Base-by-base conservation (phyloP, 2,888 invertebrate species). In the Cheilosia variabilis region DNA sequence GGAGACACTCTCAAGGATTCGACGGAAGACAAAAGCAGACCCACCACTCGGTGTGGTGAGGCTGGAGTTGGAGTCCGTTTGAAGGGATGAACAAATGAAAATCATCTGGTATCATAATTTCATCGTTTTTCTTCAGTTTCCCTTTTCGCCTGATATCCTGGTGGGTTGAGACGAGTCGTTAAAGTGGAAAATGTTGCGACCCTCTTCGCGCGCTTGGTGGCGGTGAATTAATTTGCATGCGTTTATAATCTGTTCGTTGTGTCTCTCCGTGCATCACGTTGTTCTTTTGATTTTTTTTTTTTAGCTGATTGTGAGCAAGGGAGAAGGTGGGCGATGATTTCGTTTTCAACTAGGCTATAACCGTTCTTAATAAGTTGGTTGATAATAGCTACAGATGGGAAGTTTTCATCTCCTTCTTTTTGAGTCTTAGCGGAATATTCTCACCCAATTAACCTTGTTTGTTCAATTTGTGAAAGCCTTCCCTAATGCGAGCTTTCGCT, bases 81-180 rank as follows among this genome's bases (percentile, higher is more conserved):
- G 15, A 62, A 50, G 34, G 80, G 72, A 66, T 58, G 84, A 41
- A 65, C 69, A 79, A 69, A 73, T 75, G 75, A 84, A 79, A 86
- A 76, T 80, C 84, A 76, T 76, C 76, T 75, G 86, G 65, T 82
- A 87, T 87, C 81, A 87, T 87, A 87, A 87, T 87, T 81, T 77
- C 52, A 71, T 76, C 69, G 75, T 65, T 58, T 62, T 73, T 78
- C 43, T 53, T 15, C 19, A 24, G 24, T 37, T 52, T 71, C 17
- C 4, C 17, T 10, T 17, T 69, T 66, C 37, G n/a, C 4, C 37
- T 37, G 13, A 37, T 37, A 69, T 63, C 68, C 62, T 71, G 66
- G 13, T 37, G 71, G 75, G 52, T 45, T 65, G 79, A 65, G 75
- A 27, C 27, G 27, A 47, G 71, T 66, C 60, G 57, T 75, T 79